phyloP scores from a whole-genome alignment of 2,888 invertebrate genomes.

The Drosophila putrida region DNA sequence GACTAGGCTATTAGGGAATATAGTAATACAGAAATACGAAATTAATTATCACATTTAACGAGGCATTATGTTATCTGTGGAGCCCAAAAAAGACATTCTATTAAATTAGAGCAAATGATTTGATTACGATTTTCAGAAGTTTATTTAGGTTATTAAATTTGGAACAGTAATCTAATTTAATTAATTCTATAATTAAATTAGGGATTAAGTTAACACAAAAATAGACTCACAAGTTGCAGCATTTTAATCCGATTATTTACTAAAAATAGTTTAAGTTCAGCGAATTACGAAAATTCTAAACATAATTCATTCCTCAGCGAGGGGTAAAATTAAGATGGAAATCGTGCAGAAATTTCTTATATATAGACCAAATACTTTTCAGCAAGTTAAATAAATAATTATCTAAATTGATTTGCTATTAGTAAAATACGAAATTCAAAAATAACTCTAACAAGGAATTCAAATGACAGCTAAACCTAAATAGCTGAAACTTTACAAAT shows the following conservation, averaged over 20 bases:
- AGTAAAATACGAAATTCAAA: too few species aligned
- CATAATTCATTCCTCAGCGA: not conserved
- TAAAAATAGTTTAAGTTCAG: not conserved
- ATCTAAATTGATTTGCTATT: not conserved
- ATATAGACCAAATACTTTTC: not conserved
- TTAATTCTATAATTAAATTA: not conserved
- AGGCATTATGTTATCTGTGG: constrained; percentile 13
- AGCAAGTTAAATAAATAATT: not conserved
- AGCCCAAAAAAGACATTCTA: not conserved
- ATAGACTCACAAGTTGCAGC: not conserved
- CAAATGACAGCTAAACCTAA: not conserved
- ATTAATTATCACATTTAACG: not conserved
- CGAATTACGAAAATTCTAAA: not conserved
- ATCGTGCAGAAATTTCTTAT: not conserved
- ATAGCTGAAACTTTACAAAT: not conserved
- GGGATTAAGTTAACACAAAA: not conserved
- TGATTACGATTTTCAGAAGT: not conserved
- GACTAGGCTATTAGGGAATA: constrained; percentile 2
- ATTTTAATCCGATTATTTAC: not conserved
- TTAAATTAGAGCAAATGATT: not conserved
- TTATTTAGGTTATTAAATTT: not conserved
- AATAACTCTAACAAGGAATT: not conserved
- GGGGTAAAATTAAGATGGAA: not conserved
- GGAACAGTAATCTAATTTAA: not conserved
- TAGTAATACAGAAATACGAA: not conserved